Conservation (phyloP, 2,797 vertebrate genomes). For the Phrynocephalus forsythii region DNA sequence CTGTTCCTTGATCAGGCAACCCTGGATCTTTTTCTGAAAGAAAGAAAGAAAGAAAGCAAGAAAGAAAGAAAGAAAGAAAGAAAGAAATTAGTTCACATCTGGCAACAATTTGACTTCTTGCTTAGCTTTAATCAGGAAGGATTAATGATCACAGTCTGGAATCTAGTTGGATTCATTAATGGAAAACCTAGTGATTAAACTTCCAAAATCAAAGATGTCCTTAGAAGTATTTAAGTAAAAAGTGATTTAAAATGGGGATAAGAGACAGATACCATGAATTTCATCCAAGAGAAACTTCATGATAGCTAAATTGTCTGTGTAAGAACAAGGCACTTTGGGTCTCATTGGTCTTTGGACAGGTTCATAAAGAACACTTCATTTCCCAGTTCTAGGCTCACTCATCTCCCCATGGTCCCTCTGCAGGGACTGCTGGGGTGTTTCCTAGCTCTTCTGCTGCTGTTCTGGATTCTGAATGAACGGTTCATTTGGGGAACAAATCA, state of each 20-base stretch:
- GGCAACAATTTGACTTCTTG: slow-evolving; percentile 72
- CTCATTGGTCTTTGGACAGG: background rate
- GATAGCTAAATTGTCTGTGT: background rate
- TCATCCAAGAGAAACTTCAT: slow-evolving; percentile 19
- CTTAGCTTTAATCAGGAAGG: slow-evolving; percentile 74
- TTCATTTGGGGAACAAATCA: too few relatives aligned
- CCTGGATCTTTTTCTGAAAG: slow-evolving; percentile 43
- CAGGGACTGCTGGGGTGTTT: too few relatives aligned
- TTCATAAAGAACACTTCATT: too few relatives aligned
- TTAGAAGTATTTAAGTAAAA: slow-evolving; percentile 40
- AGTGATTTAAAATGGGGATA: background rate
- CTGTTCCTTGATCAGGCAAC: slow-evolving; percentile 28
- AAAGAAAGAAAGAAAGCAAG: slow-evolving; percentile 49
- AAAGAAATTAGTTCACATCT: slow-evolving; percentile 67
- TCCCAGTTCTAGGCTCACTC: too few relatives aligned
- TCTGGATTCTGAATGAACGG: too few relatives aligned
- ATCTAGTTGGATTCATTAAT: slow-evolving; percentile 66
- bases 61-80: slow-evolving; percentile 56
- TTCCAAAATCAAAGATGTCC: slow-evolving; percentile 46
- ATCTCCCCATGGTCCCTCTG: too few relatives aligned
- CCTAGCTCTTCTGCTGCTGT: too few relatives aligned
- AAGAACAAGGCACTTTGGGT: background rate
- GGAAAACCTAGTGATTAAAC: slow-evolving; percentile 56
- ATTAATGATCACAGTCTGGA: slow-evolving; percentile 69
- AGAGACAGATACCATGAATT: slow-evolving; percentile 7